phyloP scores from a whole-genome alignment of 1,140 invertebrate species.

The Apis cerana region DNA sequence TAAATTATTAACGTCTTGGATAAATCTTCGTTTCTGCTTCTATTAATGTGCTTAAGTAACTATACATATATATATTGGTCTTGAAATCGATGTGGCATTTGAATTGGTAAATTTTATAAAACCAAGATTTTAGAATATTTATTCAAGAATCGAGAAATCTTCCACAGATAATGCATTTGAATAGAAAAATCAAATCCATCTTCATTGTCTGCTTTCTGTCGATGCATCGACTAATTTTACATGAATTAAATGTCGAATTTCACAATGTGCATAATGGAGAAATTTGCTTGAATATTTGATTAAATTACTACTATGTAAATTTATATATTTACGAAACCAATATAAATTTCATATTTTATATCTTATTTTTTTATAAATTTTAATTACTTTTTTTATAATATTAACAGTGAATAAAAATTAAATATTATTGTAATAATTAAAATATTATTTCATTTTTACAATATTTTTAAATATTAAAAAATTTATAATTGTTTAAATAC shows the following conservation, averaged over 20 bases:
- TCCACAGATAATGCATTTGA: background rate
- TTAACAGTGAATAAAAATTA: too few species aligned
- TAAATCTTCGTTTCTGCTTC: background rate
- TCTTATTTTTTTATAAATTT: too few species aligned
- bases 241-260: background rate
- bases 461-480: too few species aligned
- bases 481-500: too few species aligned
- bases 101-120: constrained; percentile 11
- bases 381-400: too few species aligned
- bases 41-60: background rate
- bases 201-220: background rate
- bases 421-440: too few species aligned
- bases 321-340: too few species aligned
- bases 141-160: background rate
- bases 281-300: too few species aligned
- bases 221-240: background rate
- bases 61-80: background rate
- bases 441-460: too few species aligned
- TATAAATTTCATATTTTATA: too few species aligned
- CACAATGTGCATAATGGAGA: too few species aligned
- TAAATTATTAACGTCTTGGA: background rate
- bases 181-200: background rate
- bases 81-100: constrained; percentile 2
- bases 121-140: background rate
- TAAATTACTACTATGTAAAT: too few species aligned